These are phyloP conservation scores for Gnathonemus longibarbis DNA, from an alignment of 2,113 vertebrate genomes.

Conservation along the genomic window DNA sequence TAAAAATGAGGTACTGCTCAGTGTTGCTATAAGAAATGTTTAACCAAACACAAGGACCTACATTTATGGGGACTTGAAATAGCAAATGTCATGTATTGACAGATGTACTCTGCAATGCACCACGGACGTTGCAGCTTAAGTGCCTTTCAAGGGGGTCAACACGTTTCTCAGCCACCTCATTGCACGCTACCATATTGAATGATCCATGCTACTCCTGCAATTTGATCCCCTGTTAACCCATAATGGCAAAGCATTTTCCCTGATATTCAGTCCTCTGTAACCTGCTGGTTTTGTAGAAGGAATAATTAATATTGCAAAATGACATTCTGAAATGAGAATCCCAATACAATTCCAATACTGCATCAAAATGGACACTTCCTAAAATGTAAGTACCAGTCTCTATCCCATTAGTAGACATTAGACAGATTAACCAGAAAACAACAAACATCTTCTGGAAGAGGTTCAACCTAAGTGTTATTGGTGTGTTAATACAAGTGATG, in stretches of 20 bases:
- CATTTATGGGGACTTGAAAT: slow-evolving; percentile 15
- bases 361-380: background rate
- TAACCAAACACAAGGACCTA: slow-evolving; percentile 9
- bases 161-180: slow-evolving; percentile 48
- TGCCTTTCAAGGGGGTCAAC: slow-evolving; percentile 38
- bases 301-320: background rate
- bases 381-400: background rate
- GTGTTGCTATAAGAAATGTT: slow-evolving; percentile 7
- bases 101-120: slow-evolving; percentile 42
- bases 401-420: background rate
- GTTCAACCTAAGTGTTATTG: background rate
- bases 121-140: slow-evolving; percentile 26
- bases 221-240: slow-evolving; percentile 15
- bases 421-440: background rate
- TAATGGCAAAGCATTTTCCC: background rate
- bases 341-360: background rate
- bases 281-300: background rate
- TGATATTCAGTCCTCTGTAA: background rate
- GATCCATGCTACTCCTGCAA: slow-evolving; percentile 32
- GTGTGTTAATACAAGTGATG: background rate
- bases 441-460: background rate
- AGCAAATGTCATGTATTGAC: slow-evolving; percentile 36
- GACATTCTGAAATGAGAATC: background rate
- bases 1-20: slow-evolving; percentile 1
- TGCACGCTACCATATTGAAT: slow-evolving; percentile 50